Evolutionary conservation across 2,113 vertebrate genomes (phyloP).

Genomic region (Cochlearius cochlearius): DNA sequence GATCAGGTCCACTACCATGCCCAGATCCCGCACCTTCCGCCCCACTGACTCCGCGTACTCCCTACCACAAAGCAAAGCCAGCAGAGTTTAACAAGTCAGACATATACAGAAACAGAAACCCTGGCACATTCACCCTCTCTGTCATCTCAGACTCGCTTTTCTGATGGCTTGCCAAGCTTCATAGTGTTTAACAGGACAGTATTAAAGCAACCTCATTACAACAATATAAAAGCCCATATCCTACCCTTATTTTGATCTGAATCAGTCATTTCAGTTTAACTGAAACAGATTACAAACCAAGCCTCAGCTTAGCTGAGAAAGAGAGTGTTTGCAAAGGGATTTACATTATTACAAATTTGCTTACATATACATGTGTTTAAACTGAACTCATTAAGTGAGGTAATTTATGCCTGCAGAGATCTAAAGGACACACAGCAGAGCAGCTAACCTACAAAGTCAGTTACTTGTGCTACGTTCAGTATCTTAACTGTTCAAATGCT

Average conservation of each 20-base stretch:
- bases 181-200: neutral
- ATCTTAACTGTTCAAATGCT: rapidly evolving
- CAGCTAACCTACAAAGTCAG: neutral
- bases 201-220: neutral
- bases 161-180: neutral
- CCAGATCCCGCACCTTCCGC: constrained; percentile 92
- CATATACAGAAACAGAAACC: neutral
- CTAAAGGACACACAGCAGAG: neutral
- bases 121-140: neutral
- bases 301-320: neutral
- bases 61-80: constrained; percentile 70
- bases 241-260: neutral
- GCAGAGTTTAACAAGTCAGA: neutral
- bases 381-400: neutral
- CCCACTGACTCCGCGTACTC: constrained; percentile 97
- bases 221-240: neutral
- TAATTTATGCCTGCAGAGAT: neutral
- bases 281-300: neutral
- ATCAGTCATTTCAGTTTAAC: neutral
- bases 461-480: neutral
- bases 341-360: neutral
- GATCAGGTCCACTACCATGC: constrained; percentile 98
- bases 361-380: neutral
- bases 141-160: neutral
- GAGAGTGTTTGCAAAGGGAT: neutral